Evolutionary conservation across 2,113 vertebrate species (phyloP).

Genomic region (Amia ocellicauda): DNA sequence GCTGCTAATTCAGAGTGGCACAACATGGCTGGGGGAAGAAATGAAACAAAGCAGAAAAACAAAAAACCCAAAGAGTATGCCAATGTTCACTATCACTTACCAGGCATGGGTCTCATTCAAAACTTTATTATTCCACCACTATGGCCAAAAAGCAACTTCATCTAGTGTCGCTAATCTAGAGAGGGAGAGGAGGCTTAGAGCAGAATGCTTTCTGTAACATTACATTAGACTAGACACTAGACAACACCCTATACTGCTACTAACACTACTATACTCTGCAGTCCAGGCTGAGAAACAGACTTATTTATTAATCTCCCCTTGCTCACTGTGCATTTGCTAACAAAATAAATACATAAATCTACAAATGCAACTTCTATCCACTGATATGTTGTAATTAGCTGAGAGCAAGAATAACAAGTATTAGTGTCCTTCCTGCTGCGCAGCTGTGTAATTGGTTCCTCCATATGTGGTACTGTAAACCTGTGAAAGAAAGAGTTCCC

Average conservation of each 20-base stretch:
- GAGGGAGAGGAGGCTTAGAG: no score
- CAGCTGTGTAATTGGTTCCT: slow-evolving; percentile 61
- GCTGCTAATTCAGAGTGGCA: neutral
- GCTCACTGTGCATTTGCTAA: no score
- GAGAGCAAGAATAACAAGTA: slow-evolving; percentile 62
- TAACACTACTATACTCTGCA: no score
- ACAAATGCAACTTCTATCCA: slow-evolving; percentile 1
- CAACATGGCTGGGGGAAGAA: neutral
- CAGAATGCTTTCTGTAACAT: no score
- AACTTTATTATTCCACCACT: no score
- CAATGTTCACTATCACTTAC: slow-evolving; percentile 42
- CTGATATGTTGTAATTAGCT: slow-evolving; percentile 68
- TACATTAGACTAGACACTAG: no score
- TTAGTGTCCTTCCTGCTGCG: slow-evolving; percentile 60
- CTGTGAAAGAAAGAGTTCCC: slow-evolving; percentile 68
- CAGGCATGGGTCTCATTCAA: slow-evolving; percentile 20
- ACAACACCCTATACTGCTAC: no score
- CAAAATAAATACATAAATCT: no score
- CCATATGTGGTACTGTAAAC: slow-evolving; percentile 67
- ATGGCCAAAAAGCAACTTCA: no score
- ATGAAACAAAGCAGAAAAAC: neutral
- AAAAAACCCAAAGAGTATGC: slow-evolving; percentile 37
- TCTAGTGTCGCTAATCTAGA: no score
- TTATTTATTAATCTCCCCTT: no score
- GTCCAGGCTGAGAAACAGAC: no score